These are phyloP conservation scores for Notolabrus celidotus DNA, from an alignment of 2,797 vertebrate genomes.

Conservation along the genomic window DNA sequence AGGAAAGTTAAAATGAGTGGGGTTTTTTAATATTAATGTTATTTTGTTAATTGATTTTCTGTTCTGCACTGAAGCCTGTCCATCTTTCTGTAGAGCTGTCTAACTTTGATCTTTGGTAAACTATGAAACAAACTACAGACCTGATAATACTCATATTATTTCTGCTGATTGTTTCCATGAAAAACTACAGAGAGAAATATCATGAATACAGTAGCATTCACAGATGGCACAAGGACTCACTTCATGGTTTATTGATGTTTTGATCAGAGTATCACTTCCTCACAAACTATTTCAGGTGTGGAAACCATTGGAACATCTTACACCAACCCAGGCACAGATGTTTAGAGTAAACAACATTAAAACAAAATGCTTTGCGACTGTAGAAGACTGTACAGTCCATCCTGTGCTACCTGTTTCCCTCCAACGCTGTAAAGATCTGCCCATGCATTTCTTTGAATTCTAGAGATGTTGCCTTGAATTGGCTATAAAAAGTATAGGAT, in stretches of 20 bases:
- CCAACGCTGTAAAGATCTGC: constrained; percentile 73
- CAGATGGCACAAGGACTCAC: neutral
- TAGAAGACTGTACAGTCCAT: constrained; percentile 85
- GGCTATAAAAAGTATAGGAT: no score
- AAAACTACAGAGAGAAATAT: neutral
- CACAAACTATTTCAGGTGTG: constrained; percentile 75
- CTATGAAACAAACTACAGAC: neutral
- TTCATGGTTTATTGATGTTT: no score
- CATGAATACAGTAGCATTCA: neutral
- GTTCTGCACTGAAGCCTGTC: no score
- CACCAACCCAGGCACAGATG: constrained; percentile 68
- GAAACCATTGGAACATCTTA: constrained; percentile 65
- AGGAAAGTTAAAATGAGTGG: no score
- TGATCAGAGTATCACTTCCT: no score
- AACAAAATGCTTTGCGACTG: constrained; percentile 76
- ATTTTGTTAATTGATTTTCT: no score
- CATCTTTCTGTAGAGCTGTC: no score
- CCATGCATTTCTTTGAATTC: no score
- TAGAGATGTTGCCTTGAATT: no score
- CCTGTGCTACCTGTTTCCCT: constrained; percentile 75
- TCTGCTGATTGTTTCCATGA: neutral
- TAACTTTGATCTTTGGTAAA: no score
- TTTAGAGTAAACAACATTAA: constrained; percentile 59
- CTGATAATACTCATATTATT: neutral
- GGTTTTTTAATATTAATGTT: no score